Percentiles rank a stretch among this genome's conserved stretches.
These are phyloP conservation scores for Petrocephalus schoutedeni DNA, from an alignment of 2,797 vertebrate genomes.

Conservation along the genomic window DNA sequence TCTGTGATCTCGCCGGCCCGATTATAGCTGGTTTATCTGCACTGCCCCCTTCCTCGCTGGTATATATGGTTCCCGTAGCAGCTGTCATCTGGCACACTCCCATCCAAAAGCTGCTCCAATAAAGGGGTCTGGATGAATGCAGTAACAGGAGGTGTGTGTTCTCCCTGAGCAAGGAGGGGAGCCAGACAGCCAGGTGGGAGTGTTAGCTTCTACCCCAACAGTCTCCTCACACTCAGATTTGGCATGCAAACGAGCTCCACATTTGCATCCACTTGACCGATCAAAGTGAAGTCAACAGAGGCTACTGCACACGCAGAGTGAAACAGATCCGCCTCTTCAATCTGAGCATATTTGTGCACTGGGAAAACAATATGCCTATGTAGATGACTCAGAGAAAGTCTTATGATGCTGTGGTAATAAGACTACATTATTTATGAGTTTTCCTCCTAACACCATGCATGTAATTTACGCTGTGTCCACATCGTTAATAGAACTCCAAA, in stretches of 20 bases:
- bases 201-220: neutral
- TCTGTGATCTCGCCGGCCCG: neutral
- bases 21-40: neutral
- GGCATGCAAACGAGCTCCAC: neutral
- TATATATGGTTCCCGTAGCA: slow-evolving; percentile 15
- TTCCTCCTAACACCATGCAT: neutral
- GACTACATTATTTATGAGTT: neutral
- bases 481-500: neutral
- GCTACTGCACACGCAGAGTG: neutral
- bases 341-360: neutral
- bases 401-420: neutral
- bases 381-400: neutral
- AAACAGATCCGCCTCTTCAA: neutral
- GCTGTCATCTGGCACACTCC: slow-evolving; percentile 5
- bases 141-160: slow-evolving; percentile 1
- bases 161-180: slow-evolving; percentile 3
- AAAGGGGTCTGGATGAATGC: neutral
- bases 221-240: slow-evolving; percentile 9
- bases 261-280: slow-evolving; percentile 17
- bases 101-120: neutral
- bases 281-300: slow-evolving; percentile 12
- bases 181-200: slow-evolving; percentile 1
- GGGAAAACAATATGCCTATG: neutral
- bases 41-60: neutral
- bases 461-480: neutral